Percentiles rank a stretch among this genome's conserved stretches.
Conservation (phyloP, 2,888 invertebrate genomes). For the Halocaridina rubra region DNA sequence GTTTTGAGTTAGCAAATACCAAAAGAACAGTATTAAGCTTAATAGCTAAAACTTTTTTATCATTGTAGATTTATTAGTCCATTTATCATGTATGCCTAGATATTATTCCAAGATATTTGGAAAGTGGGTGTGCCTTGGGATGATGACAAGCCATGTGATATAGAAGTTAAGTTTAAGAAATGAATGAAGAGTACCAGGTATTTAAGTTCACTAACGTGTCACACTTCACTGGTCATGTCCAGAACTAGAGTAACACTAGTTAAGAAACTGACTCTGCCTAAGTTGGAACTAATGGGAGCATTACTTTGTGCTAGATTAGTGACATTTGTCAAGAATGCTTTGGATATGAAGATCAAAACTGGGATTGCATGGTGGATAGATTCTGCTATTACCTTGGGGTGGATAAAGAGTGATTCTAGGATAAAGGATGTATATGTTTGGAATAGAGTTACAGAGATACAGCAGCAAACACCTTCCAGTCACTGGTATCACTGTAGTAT, state of each 20-base stretch:
- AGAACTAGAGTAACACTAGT: no score
- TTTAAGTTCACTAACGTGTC: neutral
- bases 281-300: no score
- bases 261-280: no score
- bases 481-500: neutral
- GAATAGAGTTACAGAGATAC: constrained; percentile 19
- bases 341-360: no score
- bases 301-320: no score
- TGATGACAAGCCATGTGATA: neutral
- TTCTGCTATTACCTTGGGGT: constrained; percentile 9
- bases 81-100: constrained; percentile 2
- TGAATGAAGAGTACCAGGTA: neutral
- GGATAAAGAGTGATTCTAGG: no score
- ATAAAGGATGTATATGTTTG: no score
- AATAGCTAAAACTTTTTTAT: neutral
- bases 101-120: constrained; percentile 22
- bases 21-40: no score
- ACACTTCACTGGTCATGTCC: no score
- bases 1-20: no score
- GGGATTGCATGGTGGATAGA: constrained; percentile 3
- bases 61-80: constrained; percentile 18
- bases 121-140: neutral
- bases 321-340: no score
- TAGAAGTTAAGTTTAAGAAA: no score
- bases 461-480: neutral